phyloP scores from a whole-genome alignment of 1,140 invertebrate genomes.

The Ctenoplectra terminalis region DNA sequence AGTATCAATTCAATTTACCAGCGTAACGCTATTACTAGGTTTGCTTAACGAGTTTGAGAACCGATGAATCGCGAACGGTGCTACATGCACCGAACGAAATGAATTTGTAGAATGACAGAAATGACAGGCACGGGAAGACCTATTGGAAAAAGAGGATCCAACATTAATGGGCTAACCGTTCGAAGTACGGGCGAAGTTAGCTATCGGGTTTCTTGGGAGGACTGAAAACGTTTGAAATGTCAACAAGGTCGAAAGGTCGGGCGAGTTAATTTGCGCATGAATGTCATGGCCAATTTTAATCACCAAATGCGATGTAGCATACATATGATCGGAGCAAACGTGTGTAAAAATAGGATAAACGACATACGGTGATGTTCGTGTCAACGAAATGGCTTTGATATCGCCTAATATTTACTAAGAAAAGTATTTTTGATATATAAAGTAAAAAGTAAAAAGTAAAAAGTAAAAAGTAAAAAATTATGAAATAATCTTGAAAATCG shows the following conservation, averaged over 20 bases:
- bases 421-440: not conserved
- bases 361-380: not conserved
- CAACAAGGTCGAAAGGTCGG: constrained; percentile 54
- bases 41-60: not conserved
- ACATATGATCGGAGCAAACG: not conserved
- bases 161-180: constrained; percentile 55
- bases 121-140: constrained; percentile 44
- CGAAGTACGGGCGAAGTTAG: constrained; percentile 21
- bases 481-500: not conserved
- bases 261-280: constrained; percentile 53
- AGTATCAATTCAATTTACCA: too few species aligned
- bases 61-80: not conserved
- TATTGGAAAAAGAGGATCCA: constrained; percentile 58
- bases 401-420: not conserved
- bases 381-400: not conserved
- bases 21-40: not conserved
- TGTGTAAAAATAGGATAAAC: not conserved
- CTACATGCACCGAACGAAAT: not conserved
- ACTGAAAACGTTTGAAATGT: constrained; percentile 59
- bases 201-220: constrained; percentile 43
- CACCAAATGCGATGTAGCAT: not conserved
- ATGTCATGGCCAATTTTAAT: constrained; percentile 47
- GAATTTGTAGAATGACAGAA: not conserved
- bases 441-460: too few species aligned
- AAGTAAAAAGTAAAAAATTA: not conserved